phyloP scores from a whole-genome alignment of 2,888 invertebrate species.

The Microplitis manilae region DNA sequence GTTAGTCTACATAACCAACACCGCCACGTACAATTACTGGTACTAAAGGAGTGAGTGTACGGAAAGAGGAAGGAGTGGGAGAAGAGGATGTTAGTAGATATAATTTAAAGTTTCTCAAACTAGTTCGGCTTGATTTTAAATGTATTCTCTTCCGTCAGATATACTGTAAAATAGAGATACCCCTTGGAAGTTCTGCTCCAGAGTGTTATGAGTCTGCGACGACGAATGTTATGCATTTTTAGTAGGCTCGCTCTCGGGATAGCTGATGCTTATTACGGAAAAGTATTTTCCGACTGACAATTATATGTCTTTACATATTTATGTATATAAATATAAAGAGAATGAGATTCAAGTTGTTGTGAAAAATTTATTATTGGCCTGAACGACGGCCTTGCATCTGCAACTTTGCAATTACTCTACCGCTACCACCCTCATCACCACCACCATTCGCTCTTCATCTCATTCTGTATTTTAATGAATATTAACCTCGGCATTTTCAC shows the following conservation, averaged over 20 bases:
- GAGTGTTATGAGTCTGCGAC: neutral
- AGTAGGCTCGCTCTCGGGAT: constrained; percentile 15
- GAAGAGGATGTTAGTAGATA: constrained; percentile 55
- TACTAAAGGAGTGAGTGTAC: constrained; percentile 7
- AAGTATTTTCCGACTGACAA: constrained; percentile 14
- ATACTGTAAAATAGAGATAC: constrained; percentile 51
- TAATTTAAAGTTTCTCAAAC: constrained; percentile 68
- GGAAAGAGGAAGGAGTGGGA: constrained; percentile 35
- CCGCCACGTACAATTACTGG: constrained; percentile 33
- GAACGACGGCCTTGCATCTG: constrained; percentile 15
- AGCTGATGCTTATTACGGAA: constrained; percentile 29
- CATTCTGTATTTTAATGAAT: constrained; percentile 1
- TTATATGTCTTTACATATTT: neutral
- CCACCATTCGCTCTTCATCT: too few relatives aligned
- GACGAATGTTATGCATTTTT: constrained; percentile 35
- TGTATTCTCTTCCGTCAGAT: constrained; percentile 60
- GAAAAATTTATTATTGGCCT: constrained; percentile 32
- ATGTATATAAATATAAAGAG: too few relatives aligned
- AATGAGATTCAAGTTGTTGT: constrained; percentile 2
- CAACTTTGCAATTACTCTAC: constrained; percentile 16
- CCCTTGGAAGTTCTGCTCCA: constrained; percentile 25
- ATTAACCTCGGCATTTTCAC: neutral
- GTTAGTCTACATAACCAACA: neutral
- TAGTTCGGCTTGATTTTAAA: constrained; percentile 63
- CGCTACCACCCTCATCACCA: neutral